Evolutionary conservation across 2,113 vertebrate genomes (phyloP).

Genomic region (Marcusenius ussheri): DNA sequence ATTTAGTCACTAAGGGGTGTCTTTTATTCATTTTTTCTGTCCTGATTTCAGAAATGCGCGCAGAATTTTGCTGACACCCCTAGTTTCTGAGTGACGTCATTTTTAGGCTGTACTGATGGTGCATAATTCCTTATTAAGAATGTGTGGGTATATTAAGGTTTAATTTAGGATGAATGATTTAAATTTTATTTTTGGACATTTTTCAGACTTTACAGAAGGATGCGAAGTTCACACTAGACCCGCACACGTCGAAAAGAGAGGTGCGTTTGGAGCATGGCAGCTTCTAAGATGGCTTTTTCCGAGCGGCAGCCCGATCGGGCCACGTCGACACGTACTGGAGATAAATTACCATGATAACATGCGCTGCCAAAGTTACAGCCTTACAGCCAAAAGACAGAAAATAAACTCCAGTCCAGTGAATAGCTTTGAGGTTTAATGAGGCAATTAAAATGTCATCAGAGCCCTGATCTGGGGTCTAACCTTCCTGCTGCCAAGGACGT

Average conservation of each 20-base stretch:
- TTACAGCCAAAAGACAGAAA: constrained; percentile 1
- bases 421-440: constrained; percentile 5
- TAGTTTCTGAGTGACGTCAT: background rate
- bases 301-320: background rate
- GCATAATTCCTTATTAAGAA: background rate
- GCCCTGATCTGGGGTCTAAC: background rate
- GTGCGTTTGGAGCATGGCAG: background rate
- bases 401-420: constrained; percentile 1
- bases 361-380: background rate
- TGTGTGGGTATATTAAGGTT: background rate
- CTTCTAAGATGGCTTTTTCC: background rate
- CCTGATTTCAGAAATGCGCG: background rate
- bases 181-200: background rate
- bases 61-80: background rate
- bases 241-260: background rate
- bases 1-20: background rate
- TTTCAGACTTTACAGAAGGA: background rate
- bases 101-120: background rate
- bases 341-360: background rate
- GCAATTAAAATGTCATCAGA: constrained; percentile 8
- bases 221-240: background rate
- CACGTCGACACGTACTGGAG: background rate
- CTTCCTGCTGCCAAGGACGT: background rate
- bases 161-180: background rate
- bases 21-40: background rate